Conservation (phyloP, 2,888 invertebrate species). For the Archips xylosteana region DNA sequence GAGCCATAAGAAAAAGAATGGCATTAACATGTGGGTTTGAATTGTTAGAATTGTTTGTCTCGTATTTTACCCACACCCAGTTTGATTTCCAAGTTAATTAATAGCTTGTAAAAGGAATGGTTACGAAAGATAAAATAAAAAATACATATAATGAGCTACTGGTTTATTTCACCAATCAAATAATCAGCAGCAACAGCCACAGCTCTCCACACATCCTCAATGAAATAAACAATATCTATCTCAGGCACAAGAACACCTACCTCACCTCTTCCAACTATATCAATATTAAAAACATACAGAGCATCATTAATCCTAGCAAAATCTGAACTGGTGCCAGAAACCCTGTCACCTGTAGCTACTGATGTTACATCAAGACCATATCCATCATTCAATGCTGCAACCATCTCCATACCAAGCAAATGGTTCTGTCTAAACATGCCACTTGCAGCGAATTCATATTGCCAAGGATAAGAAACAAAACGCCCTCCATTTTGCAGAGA, state of each 20-base stretch:
- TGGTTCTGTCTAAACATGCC: conserved; percentile 70
- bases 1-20: too few species aligned
- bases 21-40: too few species aligned
- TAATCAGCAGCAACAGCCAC: conserved; percentile 59
- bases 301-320: conserved; percentile 60
- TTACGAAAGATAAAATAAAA: neutral
- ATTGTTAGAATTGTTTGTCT: too few species aligned
- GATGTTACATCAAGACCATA: conserved; percentile 66
- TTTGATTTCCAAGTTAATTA: too few species aligned
- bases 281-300: conserved; percentile 66
- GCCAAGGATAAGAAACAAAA: conserved; percentile 89
- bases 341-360: conserved; percentile 61
- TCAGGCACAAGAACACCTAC: conserved; percentile 65
- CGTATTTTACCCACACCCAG: too few species aligned
- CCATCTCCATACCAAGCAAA: conserved; percentile 64
- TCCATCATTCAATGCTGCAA: conserved; percentile 54
- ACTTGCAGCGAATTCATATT: conserved; percentile 81
- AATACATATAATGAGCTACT: neutral
- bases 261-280: conserved; percentile 58
- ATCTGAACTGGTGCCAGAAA: conserved; percentile 73
- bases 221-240: conserved; percentile 58
- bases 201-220: conserved; percentile 69
- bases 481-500: conserved; percentile 91
- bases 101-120: too few species aligned
- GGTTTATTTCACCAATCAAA: conserved; percentile 44